These are phyloP conservation scores for Passer montanus DNA, from an alignment of 2,113 vertebrate genomes.

Conservation along the genomic window DNA sequence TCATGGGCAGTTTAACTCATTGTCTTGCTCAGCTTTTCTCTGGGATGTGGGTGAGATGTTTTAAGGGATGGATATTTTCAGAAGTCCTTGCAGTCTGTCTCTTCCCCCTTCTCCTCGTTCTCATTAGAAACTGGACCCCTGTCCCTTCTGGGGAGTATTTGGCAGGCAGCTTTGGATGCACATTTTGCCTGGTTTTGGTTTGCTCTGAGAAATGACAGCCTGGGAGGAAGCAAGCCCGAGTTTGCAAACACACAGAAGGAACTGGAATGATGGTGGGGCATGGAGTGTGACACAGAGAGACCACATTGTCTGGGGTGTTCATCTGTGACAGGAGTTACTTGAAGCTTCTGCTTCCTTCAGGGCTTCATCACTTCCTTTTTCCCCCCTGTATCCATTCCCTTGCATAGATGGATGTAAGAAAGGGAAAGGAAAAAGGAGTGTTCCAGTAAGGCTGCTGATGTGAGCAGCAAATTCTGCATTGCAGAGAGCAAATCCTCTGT, in stretches of 20 bases:
- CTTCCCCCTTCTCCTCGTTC: not conserved
- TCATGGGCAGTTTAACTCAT: not conserved
- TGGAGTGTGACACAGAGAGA: not conserved
- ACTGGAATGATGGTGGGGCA: not conserved
- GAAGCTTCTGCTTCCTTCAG: not conserved
- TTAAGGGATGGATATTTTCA: not conserved
- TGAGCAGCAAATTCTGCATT: not conserved
- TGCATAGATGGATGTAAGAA: not conserved
- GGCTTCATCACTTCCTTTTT: not conserved
- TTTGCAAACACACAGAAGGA: not conserved
- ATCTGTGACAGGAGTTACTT: not conserved
- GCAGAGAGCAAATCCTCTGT: not conserved
- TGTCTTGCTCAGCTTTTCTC: not conserved
- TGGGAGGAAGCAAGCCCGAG: not conserved
- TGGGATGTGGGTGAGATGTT: not conserved
- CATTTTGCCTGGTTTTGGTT: not conserved
- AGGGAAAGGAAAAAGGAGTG: not conserved
- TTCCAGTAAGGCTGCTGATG: not conserved
- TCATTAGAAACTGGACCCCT: not conserved
- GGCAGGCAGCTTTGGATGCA: not conserved
- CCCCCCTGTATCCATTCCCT: not conserved
- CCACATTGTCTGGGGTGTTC: not conserved
- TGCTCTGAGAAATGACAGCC: not conserved
- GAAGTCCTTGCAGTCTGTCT: not conserved
- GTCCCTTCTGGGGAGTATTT: not conserved